Conservation (phyloP, 2,797 vertebrate species). For the Fratercula arctica region DNA sequence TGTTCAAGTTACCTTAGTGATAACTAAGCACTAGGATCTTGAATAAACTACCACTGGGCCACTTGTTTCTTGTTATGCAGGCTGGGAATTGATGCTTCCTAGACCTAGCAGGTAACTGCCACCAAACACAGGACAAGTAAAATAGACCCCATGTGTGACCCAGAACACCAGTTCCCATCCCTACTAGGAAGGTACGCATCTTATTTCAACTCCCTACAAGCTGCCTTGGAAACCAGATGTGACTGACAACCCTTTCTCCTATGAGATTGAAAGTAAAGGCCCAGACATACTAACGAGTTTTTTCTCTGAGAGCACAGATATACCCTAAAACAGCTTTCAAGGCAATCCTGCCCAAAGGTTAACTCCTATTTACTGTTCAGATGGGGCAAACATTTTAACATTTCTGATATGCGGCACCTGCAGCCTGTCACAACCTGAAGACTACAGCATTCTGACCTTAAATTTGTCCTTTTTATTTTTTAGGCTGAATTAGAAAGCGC, state of each 20-base stretch:
- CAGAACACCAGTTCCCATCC: neutral
- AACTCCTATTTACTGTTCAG: neutral
- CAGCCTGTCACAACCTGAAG: neutral
- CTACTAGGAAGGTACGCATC: neutral
- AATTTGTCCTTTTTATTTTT: neutral
- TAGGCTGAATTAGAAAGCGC: rapidly evolving
- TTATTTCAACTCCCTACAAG: neutral
- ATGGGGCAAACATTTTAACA: neutral
- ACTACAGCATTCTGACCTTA: neutral
- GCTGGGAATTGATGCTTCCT: neutral
- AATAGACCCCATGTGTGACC: neutral
- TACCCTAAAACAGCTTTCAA: neutral
- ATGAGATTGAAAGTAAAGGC: neutral
- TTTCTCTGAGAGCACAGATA: neutral
- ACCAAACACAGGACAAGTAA: neutral
- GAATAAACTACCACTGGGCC: neutral
- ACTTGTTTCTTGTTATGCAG: neutral
- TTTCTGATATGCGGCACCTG: neutral
- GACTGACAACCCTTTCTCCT: neutral
- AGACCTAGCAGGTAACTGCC: neutral
- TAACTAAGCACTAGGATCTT: neutral
- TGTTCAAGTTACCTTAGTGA: neutral
- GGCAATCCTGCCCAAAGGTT: neutral
- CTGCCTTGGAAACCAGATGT: neutral
- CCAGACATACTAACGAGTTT: neutral